Evolutionary conservation across 2,113 vertebrate genomes (phyloP).

Genomic region (Hucho hucho): DNA sequence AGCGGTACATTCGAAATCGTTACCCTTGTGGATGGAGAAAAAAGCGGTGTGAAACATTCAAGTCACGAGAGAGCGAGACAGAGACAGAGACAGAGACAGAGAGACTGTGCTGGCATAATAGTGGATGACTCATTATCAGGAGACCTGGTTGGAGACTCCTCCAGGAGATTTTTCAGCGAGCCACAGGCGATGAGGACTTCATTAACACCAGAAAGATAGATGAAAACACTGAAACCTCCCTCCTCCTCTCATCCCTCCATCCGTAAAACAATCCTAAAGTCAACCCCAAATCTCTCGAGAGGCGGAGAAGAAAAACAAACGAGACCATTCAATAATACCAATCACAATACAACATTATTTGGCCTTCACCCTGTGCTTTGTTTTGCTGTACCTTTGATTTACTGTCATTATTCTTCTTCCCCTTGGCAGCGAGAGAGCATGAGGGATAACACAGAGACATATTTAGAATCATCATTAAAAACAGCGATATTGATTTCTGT

Average conservation of each 20-base stretch:
- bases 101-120: too few relatives aligned
- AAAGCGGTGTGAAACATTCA: too few relatives aligned
- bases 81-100: too few relatives aligned
- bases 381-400: conserved; percentile 58
- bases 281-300: background rate
- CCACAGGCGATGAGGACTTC: conserved; percentile 50
- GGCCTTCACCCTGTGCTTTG: conserved; percentile 50
- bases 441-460: conserved; percentile 38
- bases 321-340: conserved; percentile 48
- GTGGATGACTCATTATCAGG: conserved; percentile 46
- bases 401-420: conserved; percentile 55
- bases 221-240: conserved; percentile 34
- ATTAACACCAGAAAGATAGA: conserved; percentile 54
- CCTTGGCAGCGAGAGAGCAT: conserved; percentile 26
- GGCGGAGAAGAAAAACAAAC: conserved; percentile 17
- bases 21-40: too few relatives aligned
- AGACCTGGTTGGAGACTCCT: background rate
- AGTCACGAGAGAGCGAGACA: too few relatives aligned
- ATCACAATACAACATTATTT: conserved; percentile 32
- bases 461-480: conserved; percentile 66
- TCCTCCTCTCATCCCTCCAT: conserved; percentile 13
- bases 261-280: background rate
- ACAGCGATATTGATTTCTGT: conserved; percentile 60
- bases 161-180: conserved; percentile 40
- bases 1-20: too few relatives aligned